Conservation (phyloP, 1,140 invertebrate genomes). For the Sycophaga agraensis region DNA sequence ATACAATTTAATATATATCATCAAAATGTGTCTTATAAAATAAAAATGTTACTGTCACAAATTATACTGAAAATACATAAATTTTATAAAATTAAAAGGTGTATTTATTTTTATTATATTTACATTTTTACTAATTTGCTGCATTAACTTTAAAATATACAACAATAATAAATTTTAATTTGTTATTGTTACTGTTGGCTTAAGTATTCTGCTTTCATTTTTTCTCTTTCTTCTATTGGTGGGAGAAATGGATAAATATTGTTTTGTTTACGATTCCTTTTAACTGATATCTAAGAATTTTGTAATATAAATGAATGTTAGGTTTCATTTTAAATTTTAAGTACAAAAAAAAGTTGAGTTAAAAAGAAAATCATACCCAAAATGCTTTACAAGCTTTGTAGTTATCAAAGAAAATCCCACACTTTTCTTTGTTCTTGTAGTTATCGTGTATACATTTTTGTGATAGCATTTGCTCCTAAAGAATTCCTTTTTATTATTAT, state of each 20-base stretch:
- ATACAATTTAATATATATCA: slow-evolving; percentile 23
- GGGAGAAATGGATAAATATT: slow-evolving; percentile 39
- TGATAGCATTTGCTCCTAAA: slow-evolving; percentile 10
- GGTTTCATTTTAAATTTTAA: too few species aligned
- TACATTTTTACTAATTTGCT: slow-evolving; percentile 5
- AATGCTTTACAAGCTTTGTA: slow-evolving; percentile 35
- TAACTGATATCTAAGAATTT: slow-evolving; percentile 9
- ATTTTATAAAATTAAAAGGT: slow-evolving; percentile 20
- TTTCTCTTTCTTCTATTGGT: slow-evolving; percentile 36
- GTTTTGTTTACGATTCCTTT: slow-evolving; percentile 4
- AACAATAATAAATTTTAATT: slow-evolving; percentile 4
- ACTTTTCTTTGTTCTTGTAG: slow-evolving; percentile 24
- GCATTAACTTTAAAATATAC: neutral
- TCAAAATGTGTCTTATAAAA: slow-evolving; percentile 31
- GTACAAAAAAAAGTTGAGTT: too few species aligned
- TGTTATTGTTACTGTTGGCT: neutral
- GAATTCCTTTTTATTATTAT: neutral
- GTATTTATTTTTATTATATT: neutral
- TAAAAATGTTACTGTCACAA: slow-evolving; percentile 23
- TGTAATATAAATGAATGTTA: neutral
- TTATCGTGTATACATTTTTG: slow-evolving; percentile 15
- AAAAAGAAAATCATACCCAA: too few species aligned
- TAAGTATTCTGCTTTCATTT: slow-evolving; percentile 38
- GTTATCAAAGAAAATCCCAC: slow-evolving; percentile 28
- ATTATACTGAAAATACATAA: slow-evolving; percentile 15